Evolutionary conservation across 2,888 invertebrate species (phyloP), one percentile per base, ranked within the genome.

Genomic region (Neoitamus cyanurus): DNA sequence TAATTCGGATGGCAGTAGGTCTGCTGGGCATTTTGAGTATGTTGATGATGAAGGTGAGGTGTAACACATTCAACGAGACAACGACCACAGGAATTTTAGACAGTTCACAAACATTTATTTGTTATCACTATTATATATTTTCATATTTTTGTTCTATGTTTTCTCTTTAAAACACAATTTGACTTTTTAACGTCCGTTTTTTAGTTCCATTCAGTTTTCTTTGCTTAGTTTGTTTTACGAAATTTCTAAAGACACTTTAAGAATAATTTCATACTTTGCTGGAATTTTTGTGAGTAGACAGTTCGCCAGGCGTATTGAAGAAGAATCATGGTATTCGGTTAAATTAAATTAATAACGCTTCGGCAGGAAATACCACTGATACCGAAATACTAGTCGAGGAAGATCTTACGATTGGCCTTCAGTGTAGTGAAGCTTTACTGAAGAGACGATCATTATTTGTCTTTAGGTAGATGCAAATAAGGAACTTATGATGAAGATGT

Each of bases 101-200:
- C 77, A 77, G 30, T 77, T 77, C 77, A 77, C 77, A 77, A 77
- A 77, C 77, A 77, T 28, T 77, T 77, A 77, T 11, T 77, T 58
- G 36, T 77, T 77, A 42, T 42, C 46, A 25, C 77, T 77, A 77
- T 42, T 77, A 42, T 77, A 42, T 37, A 15, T 46, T 77, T 42
- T 28, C 30, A 46, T 20, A 15, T 73, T 73, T 73, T 34, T 73
- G 7, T 9, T 15, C 36, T 20, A 31, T 36, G 15, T 73, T 25
- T 25, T 30, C 70, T 73, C 25, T 25, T 58, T 58, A 20, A 58
- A 58, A 58, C n/a, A 58, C 58, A 70, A 70, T 31, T 70, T 70
- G 30, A 70, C 15, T 15, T 25, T 70, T 13, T 70, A n/a, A 70
- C 7, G 25, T 31, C 30, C 30, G 28, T 70, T 70, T 7, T 70